phyloP scores from a whole-genome alignment of 2,888 invertebrate species.

The Aleiodes testaceus region DNA sequence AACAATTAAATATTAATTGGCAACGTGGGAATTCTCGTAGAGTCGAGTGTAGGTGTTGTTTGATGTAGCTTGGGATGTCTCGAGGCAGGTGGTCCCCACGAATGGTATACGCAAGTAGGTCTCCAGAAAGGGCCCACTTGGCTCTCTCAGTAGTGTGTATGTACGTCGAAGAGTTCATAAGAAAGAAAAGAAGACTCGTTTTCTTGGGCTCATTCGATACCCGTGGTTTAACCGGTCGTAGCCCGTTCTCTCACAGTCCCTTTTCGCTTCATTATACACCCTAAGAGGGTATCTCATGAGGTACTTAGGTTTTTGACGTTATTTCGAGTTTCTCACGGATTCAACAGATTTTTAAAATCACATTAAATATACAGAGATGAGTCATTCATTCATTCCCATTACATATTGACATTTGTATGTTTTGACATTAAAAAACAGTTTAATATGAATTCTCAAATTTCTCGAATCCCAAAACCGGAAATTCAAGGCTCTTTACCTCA shows the following conservation, averaged over 20 bases:
- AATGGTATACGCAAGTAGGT: constrained; percentile 27
- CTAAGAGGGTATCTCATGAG: constrained; percentile 7
- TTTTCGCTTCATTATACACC: constrained; percentile 27
- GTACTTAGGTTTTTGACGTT: constrained; percentile 5
- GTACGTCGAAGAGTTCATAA: constrained; percentile 38
- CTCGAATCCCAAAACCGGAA: too few species aligned
- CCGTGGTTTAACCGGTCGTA: constrained; percentile 32
- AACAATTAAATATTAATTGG: constrained; percentile 9
- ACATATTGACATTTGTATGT: too few species aligned
- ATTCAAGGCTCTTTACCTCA: too few species aligned
- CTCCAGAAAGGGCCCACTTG: constrained; percentile 28
- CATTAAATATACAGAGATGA: too few species aligned
- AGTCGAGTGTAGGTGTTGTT: constrained; percentile 31
- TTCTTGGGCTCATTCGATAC: constrained; percentile 30
- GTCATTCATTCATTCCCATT: too few species aligned
- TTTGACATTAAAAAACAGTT: too few species aligned
- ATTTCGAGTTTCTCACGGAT: neutral
- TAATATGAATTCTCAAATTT: too few species aligned
- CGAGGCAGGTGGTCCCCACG: constrained; percentile 40
- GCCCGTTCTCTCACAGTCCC: constrained; percentile 19
- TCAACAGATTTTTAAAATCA: neutral
- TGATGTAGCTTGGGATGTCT: constrained; percentile 31
- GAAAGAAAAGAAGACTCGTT: constrained; percentile 26
- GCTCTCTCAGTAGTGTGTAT: constrained; percentile 6
- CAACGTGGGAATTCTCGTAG: constrained; percentile 17